Percentiles rank a stretch among this genome's conserved stretches.
Conservation (phyloP, 2,113 vertebrate genomes). For the Kobus ellipsiprymnus region DNA sequence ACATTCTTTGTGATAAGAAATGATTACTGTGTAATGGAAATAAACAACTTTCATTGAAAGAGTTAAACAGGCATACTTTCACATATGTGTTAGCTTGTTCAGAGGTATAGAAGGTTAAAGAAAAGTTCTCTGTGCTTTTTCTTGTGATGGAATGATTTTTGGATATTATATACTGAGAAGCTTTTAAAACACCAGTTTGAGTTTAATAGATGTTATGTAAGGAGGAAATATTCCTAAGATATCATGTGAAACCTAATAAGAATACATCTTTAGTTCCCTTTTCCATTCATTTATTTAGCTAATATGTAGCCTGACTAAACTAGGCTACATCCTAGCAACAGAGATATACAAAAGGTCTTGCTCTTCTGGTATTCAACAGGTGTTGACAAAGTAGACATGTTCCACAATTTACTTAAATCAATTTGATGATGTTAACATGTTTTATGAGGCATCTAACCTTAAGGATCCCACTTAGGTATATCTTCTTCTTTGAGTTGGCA, state of each 20-base stretch:
- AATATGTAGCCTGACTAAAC: background rate
- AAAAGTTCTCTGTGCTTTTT: conserved; percentile 49
- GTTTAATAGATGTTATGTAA: background rate
- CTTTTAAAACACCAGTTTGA: background rate
- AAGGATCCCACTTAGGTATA: background rate
- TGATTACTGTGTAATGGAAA: conserved; percentile 11
- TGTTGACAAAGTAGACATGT: background rate
- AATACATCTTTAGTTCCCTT: background rate
- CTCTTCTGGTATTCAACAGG: background rate
- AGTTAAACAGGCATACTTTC: conserved; percentile 62
- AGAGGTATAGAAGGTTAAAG: conserved; percentile 44
- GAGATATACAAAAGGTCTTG: background rate
- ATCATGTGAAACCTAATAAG: background rate
- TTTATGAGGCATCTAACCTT: background rate
- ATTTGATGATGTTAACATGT: background rate
- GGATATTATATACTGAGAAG: background rate
- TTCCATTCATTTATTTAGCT: background rate
- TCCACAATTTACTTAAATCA: background rate
- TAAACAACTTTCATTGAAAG: conserved; percentile 56
- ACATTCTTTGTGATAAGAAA: conserved; percentile 39
- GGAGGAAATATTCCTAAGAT: background rate
- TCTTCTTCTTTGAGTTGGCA: background rate
- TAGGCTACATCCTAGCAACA: background rate
- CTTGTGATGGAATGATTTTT: background rate
- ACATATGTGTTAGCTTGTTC: conserved; percentile 15